phyloP scores from a whole-genome alignment of 2,797 vertebrate species.

The Sebastes reedi region DNA sequence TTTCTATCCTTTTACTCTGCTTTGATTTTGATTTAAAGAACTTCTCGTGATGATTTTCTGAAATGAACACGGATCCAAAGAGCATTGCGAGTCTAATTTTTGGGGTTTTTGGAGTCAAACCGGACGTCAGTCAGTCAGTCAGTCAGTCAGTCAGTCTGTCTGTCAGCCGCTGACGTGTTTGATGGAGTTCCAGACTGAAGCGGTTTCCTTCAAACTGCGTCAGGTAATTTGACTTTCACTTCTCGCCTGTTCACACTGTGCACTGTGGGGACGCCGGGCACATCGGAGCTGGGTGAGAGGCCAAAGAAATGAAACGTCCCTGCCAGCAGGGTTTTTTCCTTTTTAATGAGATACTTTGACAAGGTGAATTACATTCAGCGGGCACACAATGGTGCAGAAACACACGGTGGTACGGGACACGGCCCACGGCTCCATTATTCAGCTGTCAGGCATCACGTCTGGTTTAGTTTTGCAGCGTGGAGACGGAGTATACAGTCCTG shows the following conservation, averaged over 20 bases:
- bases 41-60: not conserved
- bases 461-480: not conserved
- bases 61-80: not conserved
- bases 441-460: not conserved
- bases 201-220: conserved; percentile 31
- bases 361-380: conserved; percentile 35
- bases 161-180: not conserved
- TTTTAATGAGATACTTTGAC: conserved; percentile 48
- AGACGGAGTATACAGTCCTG: not conserved
- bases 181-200: conserved; percentile 20
- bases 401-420: not conserved
- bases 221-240: conserved; percentile 44
- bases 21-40: too few species aligned
- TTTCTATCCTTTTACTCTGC: not conserved
- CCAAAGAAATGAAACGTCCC: conserved; percentile 18
- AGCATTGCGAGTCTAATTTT: not conserved
- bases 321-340: conserved; percentile 2
- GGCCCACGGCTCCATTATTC: not conserved
- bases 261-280: conserved; percentile 6
- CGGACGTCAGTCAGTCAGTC: not conserved
- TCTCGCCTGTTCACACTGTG: conserved; percentile 37
- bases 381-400: conserved; percentile 4
- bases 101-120: not conserved
- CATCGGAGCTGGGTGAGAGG: conserved; percentile 17
- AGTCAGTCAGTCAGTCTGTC: too few species aligned